Evolutionary conservation across 2,113 vertebrate species (phyloP).

Genomic region (Ranitomeya variabilis): DNA sequence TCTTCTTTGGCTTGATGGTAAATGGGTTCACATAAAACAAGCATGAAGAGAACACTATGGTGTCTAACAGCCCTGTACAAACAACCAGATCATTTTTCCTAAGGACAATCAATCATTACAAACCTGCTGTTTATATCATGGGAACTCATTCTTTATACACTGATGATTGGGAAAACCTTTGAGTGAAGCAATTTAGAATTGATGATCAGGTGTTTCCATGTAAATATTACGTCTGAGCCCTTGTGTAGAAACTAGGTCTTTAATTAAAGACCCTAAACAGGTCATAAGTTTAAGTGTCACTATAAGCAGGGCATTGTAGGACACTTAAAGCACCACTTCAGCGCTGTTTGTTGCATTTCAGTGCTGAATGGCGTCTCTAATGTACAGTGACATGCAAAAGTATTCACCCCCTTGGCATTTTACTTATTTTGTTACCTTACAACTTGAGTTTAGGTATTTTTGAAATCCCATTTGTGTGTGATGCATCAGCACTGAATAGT

Average conservation of each 20-base stretch:
- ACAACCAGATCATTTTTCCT: not conserved
- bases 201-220: not conserved
- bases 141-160: not conserved
- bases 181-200: not conserved
- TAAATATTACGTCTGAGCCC: not conserved
- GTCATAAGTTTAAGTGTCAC: not conserved
- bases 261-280: not conserved
- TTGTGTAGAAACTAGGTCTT: not conserved
- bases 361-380: too few relatives aligned
- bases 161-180: not conserved
- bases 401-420: too few relatives aligned
- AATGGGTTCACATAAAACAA: not conserved
- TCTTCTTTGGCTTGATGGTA: not conserved
- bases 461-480: too few relatives aligned
- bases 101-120: not conserved
- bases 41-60: not conserved
- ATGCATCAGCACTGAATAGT: too few relatives aligned
- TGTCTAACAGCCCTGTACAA: not conserved
- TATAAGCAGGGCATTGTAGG: not conserved
- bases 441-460: too few relatives aligned
- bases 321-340: not conserved
- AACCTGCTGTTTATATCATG: not conserved
- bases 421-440: too few relatives aligned
- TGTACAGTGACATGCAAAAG: too few relatives aligned
- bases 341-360: too few relatives aligned